Conservation (phyloP, 2,797 vertebrate species). For the Onychomys torridus region DNA sequence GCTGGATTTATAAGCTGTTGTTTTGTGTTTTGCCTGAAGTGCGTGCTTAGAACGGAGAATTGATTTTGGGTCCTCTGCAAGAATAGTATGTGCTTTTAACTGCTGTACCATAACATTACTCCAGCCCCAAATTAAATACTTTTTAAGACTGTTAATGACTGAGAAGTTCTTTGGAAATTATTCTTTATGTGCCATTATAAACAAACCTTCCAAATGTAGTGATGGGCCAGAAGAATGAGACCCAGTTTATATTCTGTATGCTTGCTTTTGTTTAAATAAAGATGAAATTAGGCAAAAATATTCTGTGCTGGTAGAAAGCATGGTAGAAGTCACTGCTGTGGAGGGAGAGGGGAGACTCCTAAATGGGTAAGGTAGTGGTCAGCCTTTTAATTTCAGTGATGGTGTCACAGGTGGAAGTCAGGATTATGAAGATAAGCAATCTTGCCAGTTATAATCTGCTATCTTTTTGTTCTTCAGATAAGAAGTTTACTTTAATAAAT, state of each 20-base stretch:
- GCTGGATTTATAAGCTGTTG: neutral
- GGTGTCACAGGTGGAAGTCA: neutral
- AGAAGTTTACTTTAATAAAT: neutral
- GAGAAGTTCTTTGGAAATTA: neutral
- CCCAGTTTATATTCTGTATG: neutral
- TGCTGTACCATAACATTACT: neutral
- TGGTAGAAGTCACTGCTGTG: neutral
- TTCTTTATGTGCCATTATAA: neutral
- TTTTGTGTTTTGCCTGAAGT: neutral
- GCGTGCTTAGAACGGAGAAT: neutral
- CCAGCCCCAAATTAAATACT: neutral
- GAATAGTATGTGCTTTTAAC: neutral
- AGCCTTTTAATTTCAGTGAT: neutral
- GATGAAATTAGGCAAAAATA: neutral
- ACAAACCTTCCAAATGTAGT: neutral
- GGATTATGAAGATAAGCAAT: neutral
- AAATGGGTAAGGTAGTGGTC: neutral
- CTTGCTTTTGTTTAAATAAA: conserved; percentile 7
- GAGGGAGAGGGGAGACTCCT: neutral
- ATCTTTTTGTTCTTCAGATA: neutral
- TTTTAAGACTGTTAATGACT: neutral
- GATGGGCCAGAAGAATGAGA: neutral
- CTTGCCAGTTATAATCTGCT: neutral
- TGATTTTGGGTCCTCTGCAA: neutral
- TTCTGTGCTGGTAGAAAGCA: neutral